phyloP scores from a whole-genome alignment of 2,797 vertebrate genomes.

The Tarsius wallacei region DNA sequence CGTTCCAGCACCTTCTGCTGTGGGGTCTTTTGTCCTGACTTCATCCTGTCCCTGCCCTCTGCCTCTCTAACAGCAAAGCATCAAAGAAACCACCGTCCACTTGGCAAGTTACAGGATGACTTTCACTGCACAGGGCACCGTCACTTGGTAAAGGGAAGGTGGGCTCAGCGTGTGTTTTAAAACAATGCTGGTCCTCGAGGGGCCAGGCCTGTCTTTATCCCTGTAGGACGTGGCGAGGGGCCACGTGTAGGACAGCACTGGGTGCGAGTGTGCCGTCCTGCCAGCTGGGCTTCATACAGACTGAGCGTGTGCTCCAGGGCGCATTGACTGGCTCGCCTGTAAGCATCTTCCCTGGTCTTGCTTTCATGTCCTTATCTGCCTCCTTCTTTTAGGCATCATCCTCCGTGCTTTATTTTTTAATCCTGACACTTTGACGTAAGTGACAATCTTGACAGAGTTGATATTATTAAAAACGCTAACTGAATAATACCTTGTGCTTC shows the following conservation, averaged over 20 bases:
- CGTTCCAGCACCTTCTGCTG: background rate
- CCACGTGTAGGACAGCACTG: background rate
- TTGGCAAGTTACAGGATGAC: background rate
- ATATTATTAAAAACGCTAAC: constrained; percentile 13
- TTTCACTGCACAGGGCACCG: background rate
- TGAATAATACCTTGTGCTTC: constrained; percentile 19
- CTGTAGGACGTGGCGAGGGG: accelerated
- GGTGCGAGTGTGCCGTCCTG: background rate
- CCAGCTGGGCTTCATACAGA: background rate
- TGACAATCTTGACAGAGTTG: constrained; percentile 49
- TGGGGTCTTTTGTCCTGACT: background rate
- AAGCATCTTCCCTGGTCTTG: background rate
- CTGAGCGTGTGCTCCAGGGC: background rate
- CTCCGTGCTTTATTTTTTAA: constrained; percentile 11
- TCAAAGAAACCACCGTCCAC: background rate
- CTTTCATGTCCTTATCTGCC: background rate
- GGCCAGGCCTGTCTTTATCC: background rate
- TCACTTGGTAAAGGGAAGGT: background rate
- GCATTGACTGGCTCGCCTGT: background rate
- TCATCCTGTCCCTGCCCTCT: background rate
- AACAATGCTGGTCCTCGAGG: background rate
- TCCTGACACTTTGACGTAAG: constrained; percentile 31
- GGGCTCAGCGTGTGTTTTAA: background rate
- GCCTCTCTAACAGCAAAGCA: background rate
- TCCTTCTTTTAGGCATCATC: constrained; percentile 26